A percentile compares a stretch with the other conserved stretches of the same genome.
These are phyloP conservation scores for Anabacerthia variegaticeps DNA, from an alignment of 2,797 vertebrate species.

Conservation along the genomic window DNA sequence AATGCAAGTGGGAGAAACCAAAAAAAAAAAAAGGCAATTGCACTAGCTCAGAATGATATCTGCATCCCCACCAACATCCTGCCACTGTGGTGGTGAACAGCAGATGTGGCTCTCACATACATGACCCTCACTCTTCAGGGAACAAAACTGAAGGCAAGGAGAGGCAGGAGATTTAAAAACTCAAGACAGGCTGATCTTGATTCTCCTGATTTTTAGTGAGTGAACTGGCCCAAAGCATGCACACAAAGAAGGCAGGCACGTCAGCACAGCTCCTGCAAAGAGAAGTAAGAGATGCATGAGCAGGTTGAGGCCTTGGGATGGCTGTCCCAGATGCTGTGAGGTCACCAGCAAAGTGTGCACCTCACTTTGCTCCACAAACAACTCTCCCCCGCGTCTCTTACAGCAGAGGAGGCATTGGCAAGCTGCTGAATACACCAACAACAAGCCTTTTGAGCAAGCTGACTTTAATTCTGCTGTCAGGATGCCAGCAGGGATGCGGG, in stretches of 20 bases:
- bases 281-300: neutral
- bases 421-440: neutral
- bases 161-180: neutral
- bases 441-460: neutral
- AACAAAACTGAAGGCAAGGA: neutral
- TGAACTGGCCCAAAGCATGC: neutral
- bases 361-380: neutral
- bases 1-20: neutral
- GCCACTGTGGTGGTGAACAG: rapidly evolving
- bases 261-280: neutral
- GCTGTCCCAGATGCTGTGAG: neutral
- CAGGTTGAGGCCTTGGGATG: neutral
- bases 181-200: neutral
- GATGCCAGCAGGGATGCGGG: neutral
- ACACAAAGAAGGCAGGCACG: neutral
- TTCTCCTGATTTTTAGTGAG: neutral
- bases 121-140: neutral
- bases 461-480: neutral
- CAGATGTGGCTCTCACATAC: rapidly evolving
- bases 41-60: neutral
- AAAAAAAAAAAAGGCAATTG: neutral
- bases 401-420: neutral
- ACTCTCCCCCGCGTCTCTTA: neutral
- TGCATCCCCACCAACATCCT: neutral
- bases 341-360: neutral